Conservation (phyloP, 2,888 invertebrate genomes). For the Leucoma salicis region DNA sequence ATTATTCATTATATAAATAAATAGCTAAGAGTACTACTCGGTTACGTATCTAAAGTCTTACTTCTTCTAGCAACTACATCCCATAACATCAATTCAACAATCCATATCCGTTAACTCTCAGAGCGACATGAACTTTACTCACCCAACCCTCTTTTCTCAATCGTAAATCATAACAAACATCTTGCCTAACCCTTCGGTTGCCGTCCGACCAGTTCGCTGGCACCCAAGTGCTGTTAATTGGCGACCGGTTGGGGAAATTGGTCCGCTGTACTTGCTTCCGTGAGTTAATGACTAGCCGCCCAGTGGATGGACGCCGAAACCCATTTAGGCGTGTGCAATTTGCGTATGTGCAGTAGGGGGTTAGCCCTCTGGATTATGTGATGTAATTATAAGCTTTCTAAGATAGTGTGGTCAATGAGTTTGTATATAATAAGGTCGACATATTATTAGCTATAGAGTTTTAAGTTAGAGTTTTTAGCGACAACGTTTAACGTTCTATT, state of each 20-base stretch:
- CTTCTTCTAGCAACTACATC: neutral
- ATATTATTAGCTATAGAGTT: neutral
- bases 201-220: constrained; percentile 49
- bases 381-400: constrained; percentile 35
- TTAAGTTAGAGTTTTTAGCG: no score
- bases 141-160: constrained; percentile 43
- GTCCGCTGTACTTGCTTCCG: constrained; percentile 79
- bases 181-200: constrained; percentile 71
- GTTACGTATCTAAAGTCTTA: no score
- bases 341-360: constrained; percentile 67
- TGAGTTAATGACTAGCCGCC: constrained; percentile 77
- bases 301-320: constrained; percentile 77
- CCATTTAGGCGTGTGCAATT: constrained; percentile 77
- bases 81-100: constrained; percentile 17
- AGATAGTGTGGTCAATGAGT: constrained; percentile 20
- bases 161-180: constrained; percentile 79
- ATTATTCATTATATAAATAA: no score
- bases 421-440: neutral
- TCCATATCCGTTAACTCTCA: constrained; percentile 33
- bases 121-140: constrained; percentile 26
- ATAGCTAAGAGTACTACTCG: no score
- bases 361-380: constrained; percentile 61
- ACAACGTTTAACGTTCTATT: no score
- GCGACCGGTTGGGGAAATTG: constrained; percentile 76
- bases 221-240: constrained; percentile 76